Base-by-base conservation (phyloP, 1,140 invertebrate genomes). In the Mylabris phalerata region DNA sequence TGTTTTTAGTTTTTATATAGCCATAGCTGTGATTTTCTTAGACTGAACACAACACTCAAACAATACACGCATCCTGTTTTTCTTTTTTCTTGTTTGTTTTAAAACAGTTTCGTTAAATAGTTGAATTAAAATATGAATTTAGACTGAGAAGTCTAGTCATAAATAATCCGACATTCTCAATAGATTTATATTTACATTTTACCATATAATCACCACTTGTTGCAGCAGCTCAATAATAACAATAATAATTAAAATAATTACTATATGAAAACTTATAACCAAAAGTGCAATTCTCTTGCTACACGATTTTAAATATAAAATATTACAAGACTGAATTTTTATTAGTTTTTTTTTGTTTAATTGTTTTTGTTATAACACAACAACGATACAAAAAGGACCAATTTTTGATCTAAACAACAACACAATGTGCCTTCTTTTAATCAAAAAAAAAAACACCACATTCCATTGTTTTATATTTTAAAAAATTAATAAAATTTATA, bases 1-100 rank as follows among this genome's bases (percentile, higher is more conserved):
- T 5, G 32, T 59, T 61, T 57, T 51, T 19, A 19, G 19, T 19
- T 39, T 56, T 41, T 56, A 47, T 59, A 54, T 64, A 59, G 58
- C 65, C 67, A 67, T 69, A 69, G 67, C 67, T 69, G 67, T 69
- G 67, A 69, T 69, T 66, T 66, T 67, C 60, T 60, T 69, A 69
- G 67, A 69, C 67, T 69, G 67, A 68, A 55, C 54, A 56, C 54
- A 49, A 56, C 48, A 60, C 59, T 41, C 10, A 42, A 19, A 32
- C 41, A 49, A 55, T 19, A 50, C 57, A 56, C 61, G 57, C 49
- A 59, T 50, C 45, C 61, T 56, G 32, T 42, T 25, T 39, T 46
- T 45, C 24, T 42, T 42, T 42, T 52, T 42, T 26, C 52, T 59
- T 47, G 43, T 46, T 38, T 7, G 7, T 5, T 32, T 32, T 5